A percentile compares a stretch with the other conserved stretches of the same genome.
phyloP scores from a whole-genome alignment of 2,797 vertebrate species.

The Phalanger gymnotis region DNA sequence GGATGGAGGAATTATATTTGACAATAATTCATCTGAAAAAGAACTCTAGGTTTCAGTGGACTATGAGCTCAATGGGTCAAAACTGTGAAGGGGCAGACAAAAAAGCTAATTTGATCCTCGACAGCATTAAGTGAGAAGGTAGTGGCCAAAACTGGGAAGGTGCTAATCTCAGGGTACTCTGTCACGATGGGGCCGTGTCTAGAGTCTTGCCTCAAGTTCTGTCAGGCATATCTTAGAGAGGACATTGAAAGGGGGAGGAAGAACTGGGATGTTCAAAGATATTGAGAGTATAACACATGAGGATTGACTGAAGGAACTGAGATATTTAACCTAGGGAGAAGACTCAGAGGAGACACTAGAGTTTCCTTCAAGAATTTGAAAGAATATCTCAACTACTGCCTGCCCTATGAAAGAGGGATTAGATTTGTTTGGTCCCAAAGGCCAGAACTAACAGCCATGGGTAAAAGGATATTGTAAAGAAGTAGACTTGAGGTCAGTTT shows the following conservation, averaged over 20 bases:
- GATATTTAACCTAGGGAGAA: not conserved
- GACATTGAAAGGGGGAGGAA: not conserved
- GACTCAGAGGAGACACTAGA: not conserved
- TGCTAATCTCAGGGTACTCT: not conserved
- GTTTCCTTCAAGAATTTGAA: not conserved
- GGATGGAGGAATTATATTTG: not conserved
- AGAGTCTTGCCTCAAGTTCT: not conserved
- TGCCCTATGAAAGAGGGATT: not conserved
- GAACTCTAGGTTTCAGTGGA: not conserved
- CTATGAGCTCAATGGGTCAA: not conserved
- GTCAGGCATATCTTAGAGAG: not conserved
- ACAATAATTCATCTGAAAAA: not conserved
- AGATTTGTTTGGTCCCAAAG: not conserved
- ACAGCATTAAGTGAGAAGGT: not conserved
- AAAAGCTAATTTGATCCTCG: not conserved
- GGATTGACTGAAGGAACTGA: not conserved
- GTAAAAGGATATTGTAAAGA: not conserved
- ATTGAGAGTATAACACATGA: not conserved
- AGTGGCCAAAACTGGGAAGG: not conserved
- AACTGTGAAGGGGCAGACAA: not conserved
- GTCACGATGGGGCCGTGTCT: not conserved
- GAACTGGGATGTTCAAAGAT: not conserved
- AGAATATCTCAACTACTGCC: not conserved
- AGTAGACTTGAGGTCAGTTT: not conserved
- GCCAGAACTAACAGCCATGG: not conserved